phyloP scores from a whole-genome alignment of 2,888 invertebrate species.

The Dryomyza anilis region DNA sequence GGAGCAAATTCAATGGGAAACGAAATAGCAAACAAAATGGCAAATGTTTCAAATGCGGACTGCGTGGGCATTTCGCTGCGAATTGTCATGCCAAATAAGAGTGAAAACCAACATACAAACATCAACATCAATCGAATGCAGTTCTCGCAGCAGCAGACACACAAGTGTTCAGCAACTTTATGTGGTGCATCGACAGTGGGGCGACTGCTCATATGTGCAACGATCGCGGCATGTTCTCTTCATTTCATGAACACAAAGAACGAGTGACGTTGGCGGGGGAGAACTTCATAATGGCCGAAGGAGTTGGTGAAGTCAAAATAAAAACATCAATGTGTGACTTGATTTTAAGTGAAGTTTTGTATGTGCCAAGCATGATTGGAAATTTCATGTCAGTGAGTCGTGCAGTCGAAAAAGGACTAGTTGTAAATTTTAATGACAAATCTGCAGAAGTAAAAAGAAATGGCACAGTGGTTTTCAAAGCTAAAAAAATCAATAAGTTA shows the following conservation, averaged over 20 bases:
- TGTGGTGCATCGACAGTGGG: conserved; percentile 29
- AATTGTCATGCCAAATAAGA: no score
- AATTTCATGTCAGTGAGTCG: conserved; percentile 21
- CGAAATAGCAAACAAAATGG: background rate
- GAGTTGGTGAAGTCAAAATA: conserved; percentile 18
- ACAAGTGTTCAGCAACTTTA: no score
- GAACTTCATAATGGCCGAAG: conserved; percentile 12
- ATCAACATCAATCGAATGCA: no score
- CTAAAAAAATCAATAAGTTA: background rate
- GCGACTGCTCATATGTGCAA: conserved; percentile 27
- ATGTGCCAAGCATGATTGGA: conserved; percentile 21
- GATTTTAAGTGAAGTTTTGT: background rate
- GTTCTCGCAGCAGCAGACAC: no score
- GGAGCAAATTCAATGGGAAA: background rate
- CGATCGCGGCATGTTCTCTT: conserved; percentile 16
- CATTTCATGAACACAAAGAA: conserved; percentile 15
- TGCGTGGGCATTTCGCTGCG: conserved; percentile 7
- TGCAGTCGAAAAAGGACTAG: conserved; percentile 2
- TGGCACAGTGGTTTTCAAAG: background rate
- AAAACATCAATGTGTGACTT: no score
- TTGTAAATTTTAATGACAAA: conserved; percentile 4
- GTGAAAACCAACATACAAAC: no score
- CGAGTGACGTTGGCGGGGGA: conserved; percentile 20
- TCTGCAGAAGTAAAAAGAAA: background rate
- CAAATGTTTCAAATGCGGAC: conserved; percentile 22